These are phyloP conservation scores for Scomberomorus guttatus DNA, from an alignment of 2,797 vertebrate species.

Conservation along the genomic window DNA sequence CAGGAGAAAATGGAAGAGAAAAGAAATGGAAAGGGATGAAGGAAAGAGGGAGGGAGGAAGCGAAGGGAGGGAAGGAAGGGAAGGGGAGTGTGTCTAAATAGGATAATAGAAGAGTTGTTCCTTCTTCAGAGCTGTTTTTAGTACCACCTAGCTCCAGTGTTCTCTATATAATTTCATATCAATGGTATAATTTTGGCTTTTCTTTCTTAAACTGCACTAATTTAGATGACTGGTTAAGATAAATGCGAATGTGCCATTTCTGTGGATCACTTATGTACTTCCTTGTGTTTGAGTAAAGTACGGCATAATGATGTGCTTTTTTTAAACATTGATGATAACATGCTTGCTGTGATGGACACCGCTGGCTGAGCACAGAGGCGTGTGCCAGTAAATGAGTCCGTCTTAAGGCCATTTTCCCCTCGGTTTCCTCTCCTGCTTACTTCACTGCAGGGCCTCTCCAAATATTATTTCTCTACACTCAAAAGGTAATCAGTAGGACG, in stretches of 20 bases:
- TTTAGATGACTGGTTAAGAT: constrained; percentile 16
- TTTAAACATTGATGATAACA: constrained; percentile 16
- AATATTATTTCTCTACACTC: constrained; percentile 60
- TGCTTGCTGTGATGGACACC: constrained; percentile 27
- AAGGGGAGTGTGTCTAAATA: constrained; percentile 50
- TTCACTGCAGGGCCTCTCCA: constrained; percentile 56
- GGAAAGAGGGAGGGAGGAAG: constrained; percentile 20
- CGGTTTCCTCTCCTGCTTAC: constrained; percentile 51
- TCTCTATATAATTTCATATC: constrained; percentile 35
- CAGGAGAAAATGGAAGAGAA: constrained; percentile 60
- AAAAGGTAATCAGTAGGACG: constrained; percentile 47
- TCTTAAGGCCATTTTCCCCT: constrained; percentile 57
- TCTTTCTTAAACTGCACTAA: constrained; percentile 19
- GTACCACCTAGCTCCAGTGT: constrained; percentile 20
- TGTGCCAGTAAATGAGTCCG: constrained; percentile 51
- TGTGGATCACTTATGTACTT: constrained; percentile 6
- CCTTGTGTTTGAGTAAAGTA: constrained; percentile 18
- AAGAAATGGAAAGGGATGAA: constrained; percentile 52
- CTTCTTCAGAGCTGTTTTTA: constrained; percentile 41
- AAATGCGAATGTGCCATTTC: constrained; percentile 7
- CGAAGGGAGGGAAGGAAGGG: background rate
- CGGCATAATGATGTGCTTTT: constrained; percentile 35
- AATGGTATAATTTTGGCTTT: constrained; percentile 32
- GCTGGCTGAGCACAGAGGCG: constrained; percentile 32
- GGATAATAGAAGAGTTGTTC: constrained; percentile 57